Evolutionary conservation across 2,113 vertebrate genomes (phyloP).

Genomic region (Gymnorhina tibicen): DNA sequence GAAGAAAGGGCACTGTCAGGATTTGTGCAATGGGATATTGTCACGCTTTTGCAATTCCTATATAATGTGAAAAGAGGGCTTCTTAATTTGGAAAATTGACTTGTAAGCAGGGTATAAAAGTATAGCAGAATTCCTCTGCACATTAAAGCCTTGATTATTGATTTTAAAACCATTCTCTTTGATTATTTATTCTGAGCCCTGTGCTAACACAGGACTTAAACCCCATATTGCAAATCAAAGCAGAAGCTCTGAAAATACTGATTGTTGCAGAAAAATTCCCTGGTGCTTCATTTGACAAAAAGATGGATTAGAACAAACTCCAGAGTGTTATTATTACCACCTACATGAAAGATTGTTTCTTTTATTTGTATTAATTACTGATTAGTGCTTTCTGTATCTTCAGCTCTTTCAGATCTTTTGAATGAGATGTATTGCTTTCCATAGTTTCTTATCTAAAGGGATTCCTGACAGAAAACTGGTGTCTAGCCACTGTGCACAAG

Average conservation of each 20-base stretch:
- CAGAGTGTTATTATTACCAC: slow-evolving; percentile 65
- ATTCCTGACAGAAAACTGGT: background rate
- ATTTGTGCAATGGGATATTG: background rate
- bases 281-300: slow-evolving; percentile 61
- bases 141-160: background rate
- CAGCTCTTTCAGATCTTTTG: slow-evolving; percentile 1
- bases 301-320: slow-evolving; percentile 66
- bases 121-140: background rate
- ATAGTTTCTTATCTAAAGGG: background rate
- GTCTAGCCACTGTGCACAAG: background rate
- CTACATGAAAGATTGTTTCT: slow-evolving; percentile 67
- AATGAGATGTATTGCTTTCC: slow-evolving; percentile 25
- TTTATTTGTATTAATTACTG: slow-evolving; percentile 69
- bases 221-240: slow-evolving; percentile 31
- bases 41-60: background rate
- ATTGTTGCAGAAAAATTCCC: slow-evolving; percentile 51
- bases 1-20: background rate
- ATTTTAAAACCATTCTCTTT: background rate
- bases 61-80: background rate
- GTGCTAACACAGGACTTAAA: background rate
- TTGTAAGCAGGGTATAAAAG: background rate
- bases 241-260: slow-evolving; percentile 44
- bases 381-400: slow-evolving; percentile 62
- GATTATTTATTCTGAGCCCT: slow-evolving; percentile 13
- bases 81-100: background rate